phyloP scores from a whole-genome alignment of 1,140 invertebrate species.

The Heliconius eleuchia region DNA sequence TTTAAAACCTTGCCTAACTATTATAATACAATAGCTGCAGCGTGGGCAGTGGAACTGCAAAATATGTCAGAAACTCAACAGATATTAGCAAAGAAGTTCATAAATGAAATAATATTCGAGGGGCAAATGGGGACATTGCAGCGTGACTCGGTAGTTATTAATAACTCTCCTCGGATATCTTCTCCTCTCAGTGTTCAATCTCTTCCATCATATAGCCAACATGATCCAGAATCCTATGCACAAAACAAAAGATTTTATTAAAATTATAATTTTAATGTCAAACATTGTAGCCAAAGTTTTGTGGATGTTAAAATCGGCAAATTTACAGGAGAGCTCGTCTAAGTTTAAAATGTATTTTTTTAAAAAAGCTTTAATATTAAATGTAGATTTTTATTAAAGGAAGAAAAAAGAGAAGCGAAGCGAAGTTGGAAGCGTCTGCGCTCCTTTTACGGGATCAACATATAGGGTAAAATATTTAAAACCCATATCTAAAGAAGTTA shows the following conservation, averaged over 20 bases:
- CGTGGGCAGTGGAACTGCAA: neutral
- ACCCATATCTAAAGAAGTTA: no score
- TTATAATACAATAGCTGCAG: neutral
- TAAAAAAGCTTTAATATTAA: no score
- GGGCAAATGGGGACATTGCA: conserved; percentile 11
- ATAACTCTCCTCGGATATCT: neutral
- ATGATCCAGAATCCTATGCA: neutral
- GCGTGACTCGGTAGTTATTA: neutral
- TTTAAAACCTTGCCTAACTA: neutral
- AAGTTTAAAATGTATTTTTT: no score
- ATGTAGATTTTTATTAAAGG: no score
- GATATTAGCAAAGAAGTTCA: conserved; percentile 7
- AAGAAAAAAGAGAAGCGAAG: no score
- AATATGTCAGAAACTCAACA: neutral
- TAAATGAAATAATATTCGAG: conserved; percentile 9
- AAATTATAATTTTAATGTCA: neutral
- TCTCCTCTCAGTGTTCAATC: conserved; percentile 3
- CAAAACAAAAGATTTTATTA: neutral
- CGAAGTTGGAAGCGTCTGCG: no score
- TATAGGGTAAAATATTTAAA: no score
- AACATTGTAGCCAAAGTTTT: neutral
- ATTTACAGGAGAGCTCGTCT: no score
- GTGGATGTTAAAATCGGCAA: no score
- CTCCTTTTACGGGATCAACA: no score
- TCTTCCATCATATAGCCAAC: neutral